Percentiles rank a stretch among this genome's conserved stretches.
These are phyloP conservation scores for Pteromalus puparum DNA, from an alignment of 1,140 invertebrate genomes.

Conservation along the genomic window DNA sequence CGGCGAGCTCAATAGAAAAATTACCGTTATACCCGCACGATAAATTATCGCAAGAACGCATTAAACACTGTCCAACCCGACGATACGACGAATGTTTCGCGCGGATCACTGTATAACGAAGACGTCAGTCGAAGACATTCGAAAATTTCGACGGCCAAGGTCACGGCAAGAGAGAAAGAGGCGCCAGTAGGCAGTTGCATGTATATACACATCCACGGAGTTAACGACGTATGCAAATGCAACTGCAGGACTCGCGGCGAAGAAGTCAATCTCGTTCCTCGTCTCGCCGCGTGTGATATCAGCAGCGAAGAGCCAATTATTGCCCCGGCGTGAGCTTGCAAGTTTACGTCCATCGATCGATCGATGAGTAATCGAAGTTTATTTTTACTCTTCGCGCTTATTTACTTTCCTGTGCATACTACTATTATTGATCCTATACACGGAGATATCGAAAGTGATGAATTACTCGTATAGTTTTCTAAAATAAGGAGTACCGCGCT, in stretches of 20 bases:
- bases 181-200: neutral
- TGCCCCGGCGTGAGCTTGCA: neutral
- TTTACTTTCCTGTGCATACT: neutral
- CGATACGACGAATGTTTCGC: neutral
- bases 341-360: slow-evolving; percentile 20
- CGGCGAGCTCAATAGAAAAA: neutral
- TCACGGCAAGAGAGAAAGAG: neutral
- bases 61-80: slow-evolving; percentile 15
- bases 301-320: slow-evolving; percentile 28
- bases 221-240: slow-evolving; percentile 35
- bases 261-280: slow-evolving; percentile 8
- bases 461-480: neutral
- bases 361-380: neutral
- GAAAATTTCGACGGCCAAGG: slow-evolving; percentile 21
- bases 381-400: slow-evolving; percentile 1
- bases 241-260: neutral
- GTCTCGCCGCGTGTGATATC: neutral
- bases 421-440: too few relatives aligned
- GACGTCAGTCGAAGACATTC: slow-evolving; percentile 16
- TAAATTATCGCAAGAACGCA: slow-evolving; percentile 25
- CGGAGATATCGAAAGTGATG: neutral
- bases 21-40: neutral
- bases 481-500: neutral
- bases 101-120: slow-evolving; percentile 4
- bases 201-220: slow-evolving; percentile 1